Evolutionary conservation across 2,797 vertebrate species (phyloP).

Genomic region (Phrynocephalus vlangalii): DNA sequence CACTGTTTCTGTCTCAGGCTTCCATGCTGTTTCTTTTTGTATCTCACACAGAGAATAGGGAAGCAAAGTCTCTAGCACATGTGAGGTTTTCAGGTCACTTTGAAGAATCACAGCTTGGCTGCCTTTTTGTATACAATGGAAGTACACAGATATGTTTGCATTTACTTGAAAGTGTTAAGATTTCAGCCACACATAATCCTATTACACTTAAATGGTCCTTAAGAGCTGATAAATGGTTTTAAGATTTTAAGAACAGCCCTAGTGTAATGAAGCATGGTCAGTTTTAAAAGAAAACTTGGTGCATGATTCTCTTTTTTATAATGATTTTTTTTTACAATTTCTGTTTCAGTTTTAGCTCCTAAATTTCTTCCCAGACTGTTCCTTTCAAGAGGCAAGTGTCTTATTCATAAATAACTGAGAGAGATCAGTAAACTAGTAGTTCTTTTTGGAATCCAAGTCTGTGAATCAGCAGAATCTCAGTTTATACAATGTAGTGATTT

Average conservation of each 20-base stretch:
- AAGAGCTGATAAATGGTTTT: conserved; percentile 13
- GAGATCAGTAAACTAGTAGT: conserved; percentile 64
- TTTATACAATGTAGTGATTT: conserved; percentile 61
- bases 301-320: conserved; percentile 46
- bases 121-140: not conserved
- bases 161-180: not conserved
- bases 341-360: conserved; percentile 85
- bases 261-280: conserved; percentile 45
- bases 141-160: not conserved
- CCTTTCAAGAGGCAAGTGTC: conserved; percentile 94
- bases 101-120: conserved; percentile 3
- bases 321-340: conserved; percentile 70
- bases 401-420: conserved; percentile 73
- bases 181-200: conserved; percentile 17
- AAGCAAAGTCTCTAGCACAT: not conserved
- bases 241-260: conserved; percentile 46
- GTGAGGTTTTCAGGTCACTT: not conserved
- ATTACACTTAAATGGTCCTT: conserved; percentile 14
- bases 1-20: not conserved
- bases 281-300: not conserved
- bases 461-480: conserved; percentile 51
- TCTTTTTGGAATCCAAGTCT: conserved; percentile 64
- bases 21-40: not conserved
- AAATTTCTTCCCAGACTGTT: conserved; percentile 88
- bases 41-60: conserved; percentile 3